Percentiles rank a stretch among this genome's conserved stretches.
Conservation (phyloP, 92 coral and sea anemone genomes). For the Porites lobata region DNA sequence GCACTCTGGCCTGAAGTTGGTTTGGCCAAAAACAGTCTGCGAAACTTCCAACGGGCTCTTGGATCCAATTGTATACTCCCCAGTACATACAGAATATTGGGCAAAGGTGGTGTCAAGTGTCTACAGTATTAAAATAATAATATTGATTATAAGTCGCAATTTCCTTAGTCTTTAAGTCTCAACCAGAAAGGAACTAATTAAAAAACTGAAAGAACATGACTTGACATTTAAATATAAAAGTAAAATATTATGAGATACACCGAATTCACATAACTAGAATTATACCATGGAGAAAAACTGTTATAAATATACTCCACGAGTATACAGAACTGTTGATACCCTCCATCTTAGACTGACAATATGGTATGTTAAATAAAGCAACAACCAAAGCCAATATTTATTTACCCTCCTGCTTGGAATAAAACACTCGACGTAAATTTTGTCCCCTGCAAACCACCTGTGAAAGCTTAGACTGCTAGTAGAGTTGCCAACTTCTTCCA, state of each 20-base stretch:
- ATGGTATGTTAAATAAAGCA: not conserved
- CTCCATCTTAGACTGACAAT: too few relatives aligned
- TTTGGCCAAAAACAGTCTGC: constrained; percentile 26
- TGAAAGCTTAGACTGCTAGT: not conserved
- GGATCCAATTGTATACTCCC: not conserved
- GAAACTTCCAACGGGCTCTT: not conserved
- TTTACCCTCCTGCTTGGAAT: constrained; percentile 6
- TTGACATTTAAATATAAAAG: not conserved
- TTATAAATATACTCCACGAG: too few relatives aligned
- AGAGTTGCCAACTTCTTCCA: not conserved
- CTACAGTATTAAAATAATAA: not conserved
- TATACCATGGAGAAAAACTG: too few relatives aligned
- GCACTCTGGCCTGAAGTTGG: constrained; percentile 34
- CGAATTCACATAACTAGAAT: too few relatives aligned
- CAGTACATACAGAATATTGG: not conserved
- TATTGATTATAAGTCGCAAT: not conserved
- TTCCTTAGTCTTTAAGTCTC: not conserved
- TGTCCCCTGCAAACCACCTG: not conserved
- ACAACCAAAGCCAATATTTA: not conserved
- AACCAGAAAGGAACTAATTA: not conserved
- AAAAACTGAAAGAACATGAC: not conserved
- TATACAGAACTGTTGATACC: too few relatives aligned
- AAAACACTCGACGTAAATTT: constrained; percentile 11
- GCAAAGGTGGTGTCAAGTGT: not conserved
- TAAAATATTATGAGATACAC: too few relatives aligned